Base-by-base conservation (phyloP, 2,888 invertebrate genomes). In the Pediacus dermestoides region DNA sequence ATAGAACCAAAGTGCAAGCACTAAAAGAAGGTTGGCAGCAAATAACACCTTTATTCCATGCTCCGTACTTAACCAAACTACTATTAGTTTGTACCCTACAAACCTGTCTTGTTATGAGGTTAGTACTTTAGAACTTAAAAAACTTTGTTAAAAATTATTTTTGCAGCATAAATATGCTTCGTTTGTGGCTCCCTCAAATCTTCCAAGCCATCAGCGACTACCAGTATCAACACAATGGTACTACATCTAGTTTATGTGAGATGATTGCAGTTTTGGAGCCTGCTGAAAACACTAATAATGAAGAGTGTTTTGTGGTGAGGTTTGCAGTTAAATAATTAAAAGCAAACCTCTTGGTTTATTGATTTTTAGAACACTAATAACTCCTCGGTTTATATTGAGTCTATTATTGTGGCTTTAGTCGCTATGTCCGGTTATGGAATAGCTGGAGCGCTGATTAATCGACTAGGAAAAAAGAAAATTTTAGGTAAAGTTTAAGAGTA, bases 111-210 rank as follows among this genome's bases (percentile, higher is more conserved):
- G 75, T 81, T 58, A 70, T 80, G 55, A 79, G 81, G 82, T 82
- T 67, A 69, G 68, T 39, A n/a, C 26, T 10, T 37, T 35, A 18
- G 14, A 30, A 13, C 23, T 11, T n/a, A n/a, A n/a, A n/a, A n/a
- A n/a, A n/a, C n/a, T n/a, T n/a, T n/a, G n/a, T n/a, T n/a, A n/a
- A n/a, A n/a, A n/a, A n/a, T n/a, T n/a, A n/a, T n/a, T 16, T 37
- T 48, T 58, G 28, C 35, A 67, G 67, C 37, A 34, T 84, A 46
- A 90, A 90, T 59, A 87, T 88, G 0, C 71, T 91, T 25, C 81
- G 88, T 10, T 74, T 90, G 15, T 91, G 91, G 91, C 77, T 88
- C 46, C 90, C 90, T 0, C 88, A 89, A 60, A 72, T 91, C 9
- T 88, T 89, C 47, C 79, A 84, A 33, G 82, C 84, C 63, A 80